These are phyloP conservation scores for Peromyscus maniculatus DNA, from an alignment of 2,113 vertebrate species.

Conservation along the genomic window DNA sequence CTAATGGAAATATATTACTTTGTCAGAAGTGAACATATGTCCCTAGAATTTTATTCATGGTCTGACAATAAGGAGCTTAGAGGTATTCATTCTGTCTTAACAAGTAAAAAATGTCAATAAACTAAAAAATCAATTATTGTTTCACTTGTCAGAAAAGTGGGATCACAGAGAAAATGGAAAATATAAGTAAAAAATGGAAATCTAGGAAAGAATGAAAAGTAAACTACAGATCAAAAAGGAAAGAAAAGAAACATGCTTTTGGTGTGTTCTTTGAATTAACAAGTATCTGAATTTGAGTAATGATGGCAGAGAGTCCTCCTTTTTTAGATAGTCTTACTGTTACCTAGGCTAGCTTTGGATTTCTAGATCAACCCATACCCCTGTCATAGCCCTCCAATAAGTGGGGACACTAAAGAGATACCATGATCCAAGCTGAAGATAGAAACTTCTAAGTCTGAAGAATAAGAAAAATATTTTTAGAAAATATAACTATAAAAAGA, in stretches of 20 bases:
- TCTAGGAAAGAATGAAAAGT: background rate
- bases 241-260: background rate
- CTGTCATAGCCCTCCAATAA: background rate
- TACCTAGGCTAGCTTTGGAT: background rate
- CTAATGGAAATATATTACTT: conserved; percentile 93
- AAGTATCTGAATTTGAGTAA: background rate
- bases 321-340: background rate
- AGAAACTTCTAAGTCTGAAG: background rate
- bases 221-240: background rate
- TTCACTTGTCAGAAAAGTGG: background rate
- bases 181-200: background rate
- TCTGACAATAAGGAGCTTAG: background rate
- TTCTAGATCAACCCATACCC: background rate
- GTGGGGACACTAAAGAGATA: background rate
- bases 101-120: conserved; percentile 31
- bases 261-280: background rate
- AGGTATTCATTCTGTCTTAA: background rate
- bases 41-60: conserved; percentile 84
- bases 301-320: background rate
- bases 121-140: background rate
- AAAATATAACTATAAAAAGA: background rate
- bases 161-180: background rate
- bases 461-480: background rate
- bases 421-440: background rate
- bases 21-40: conserved; percentile 93